phyloP scores from a whole-genome alignment of 1,140 invertebrate species.

The Eriosoma lanigerum region DNA sequence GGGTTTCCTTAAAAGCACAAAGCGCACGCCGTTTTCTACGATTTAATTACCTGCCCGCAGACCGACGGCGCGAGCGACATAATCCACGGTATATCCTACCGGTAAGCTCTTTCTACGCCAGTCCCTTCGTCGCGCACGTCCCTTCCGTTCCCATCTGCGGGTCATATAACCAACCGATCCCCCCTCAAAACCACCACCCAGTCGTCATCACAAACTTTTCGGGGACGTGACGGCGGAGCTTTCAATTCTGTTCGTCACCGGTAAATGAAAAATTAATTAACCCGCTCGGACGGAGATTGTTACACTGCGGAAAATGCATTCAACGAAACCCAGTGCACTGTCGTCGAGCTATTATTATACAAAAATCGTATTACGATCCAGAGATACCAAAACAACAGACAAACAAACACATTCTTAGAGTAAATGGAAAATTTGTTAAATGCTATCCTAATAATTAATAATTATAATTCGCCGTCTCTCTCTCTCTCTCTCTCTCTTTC shows the following conservation, averaged over 20 bases:
- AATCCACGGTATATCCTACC: conserved; percentile 21
- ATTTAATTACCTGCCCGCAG: conserved; percentile 45
- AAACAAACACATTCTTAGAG: too few species aligned
- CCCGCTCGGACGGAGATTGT: conserved; percentile 1
- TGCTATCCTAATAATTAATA: too few species aligned
- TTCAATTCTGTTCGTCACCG: conserved; percentile 39
- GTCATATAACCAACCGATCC: too few species aligned
- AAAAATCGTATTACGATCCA: too few species aligned
- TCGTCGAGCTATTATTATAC: too few species aligned
- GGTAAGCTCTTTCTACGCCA: conserved; percentile 10
- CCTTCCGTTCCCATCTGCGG: too few species aligned
- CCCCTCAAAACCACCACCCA: not conserved
- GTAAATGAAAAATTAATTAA: conserved; percentile 49
- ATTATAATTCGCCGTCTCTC: too few species aligned
- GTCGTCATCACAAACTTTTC: conserved; percentile 42
- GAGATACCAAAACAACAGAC: too few species aligned
- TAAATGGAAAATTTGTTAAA: too few species aligned
- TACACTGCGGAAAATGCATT: not conserved
- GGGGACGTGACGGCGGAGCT: not conserved
- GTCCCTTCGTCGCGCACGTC: not conserved
- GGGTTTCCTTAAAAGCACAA: conserved; percentile 45
- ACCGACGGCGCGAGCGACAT: conserved; percentile 32
- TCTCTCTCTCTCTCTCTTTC: too few species aligned
- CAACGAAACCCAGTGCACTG: too few species aligned
- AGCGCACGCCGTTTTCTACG: conserved; percentile 40